Conservation (phyloP, 2,888 invertebrate species). For the Hirtodrosophila cameraria region DNA sequence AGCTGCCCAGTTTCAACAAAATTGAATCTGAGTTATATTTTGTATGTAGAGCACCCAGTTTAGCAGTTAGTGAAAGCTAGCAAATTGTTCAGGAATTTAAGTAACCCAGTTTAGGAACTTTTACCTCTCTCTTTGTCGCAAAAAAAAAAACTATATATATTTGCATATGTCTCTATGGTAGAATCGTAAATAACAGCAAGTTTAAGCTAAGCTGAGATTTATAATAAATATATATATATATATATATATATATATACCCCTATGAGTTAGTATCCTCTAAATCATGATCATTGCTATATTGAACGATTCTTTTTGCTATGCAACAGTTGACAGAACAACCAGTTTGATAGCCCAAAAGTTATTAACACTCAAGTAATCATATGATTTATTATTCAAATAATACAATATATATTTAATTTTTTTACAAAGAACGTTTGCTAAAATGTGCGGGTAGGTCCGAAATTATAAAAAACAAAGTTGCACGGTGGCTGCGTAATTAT, state of each 20-base stretch:
- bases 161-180: conserved; percentile 12
- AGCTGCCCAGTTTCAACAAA: conserved; percentile 3
- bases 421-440: conserved; percentile 8
- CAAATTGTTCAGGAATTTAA: conserved; percentile 22
- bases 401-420: conserved; percentile 14
- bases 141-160: not conserved
- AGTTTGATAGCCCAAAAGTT: conserved; percentile 55
- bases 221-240: too few relatives aligned
- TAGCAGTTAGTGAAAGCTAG: conserved; percentile 24
- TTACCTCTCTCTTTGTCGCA: conserved; percentile 1
- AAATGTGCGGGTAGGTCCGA: conserved; percentile 68
- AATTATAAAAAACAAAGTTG: conserved; percentile 62
- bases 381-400: conserved; percentile 28
- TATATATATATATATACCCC: too few relatives aligned
- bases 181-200: conserved; percentile 55
- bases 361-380: conserved; percentile 59
- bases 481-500: conserved; percentile 81
- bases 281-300: conserved; percentile 61
- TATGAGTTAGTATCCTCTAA: conserved; percentile 16
- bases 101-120: conserved; percentile 31
- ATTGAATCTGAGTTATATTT: conserved; percentile 11
- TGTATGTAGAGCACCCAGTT: conserved; percentile 27
- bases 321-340: conserved; percentile 79
- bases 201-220: conserved; percentile 39
- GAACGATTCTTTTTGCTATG: conserved; percentile 59